Evolutionary conservation across 2,797 vertebrate species (phyloP).

Genomic region (Mormyrus proboscirostris): DNA sequence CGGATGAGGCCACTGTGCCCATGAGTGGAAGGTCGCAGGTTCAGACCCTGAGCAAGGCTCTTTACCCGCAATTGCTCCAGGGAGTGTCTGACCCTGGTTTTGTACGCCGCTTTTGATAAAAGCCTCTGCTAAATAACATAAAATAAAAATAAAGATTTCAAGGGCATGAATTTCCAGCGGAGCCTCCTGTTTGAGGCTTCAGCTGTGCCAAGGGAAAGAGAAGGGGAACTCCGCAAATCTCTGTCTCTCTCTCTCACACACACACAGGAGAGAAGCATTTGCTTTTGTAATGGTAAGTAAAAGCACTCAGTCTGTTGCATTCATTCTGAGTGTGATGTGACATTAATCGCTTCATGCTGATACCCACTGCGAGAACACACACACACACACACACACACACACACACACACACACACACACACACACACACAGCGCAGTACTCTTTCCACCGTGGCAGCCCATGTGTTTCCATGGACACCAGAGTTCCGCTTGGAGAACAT

Average conservation of each 20-base stretch:
- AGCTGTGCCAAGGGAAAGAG: neutral
- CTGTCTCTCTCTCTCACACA: neutral
- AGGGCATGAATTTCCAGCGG: neutral
- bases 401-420: neutral
- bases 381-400: neutral
- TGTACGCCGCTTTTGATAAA: neutral
- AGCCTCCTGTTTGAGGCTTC: neutral
- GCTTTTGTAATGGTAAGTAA: neutral
- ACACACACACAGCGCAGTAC: neutral
- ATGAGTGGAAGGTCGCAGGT: neutral
- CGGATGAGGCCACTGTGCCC: neutral
- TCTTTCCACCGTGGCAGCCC: neutral
- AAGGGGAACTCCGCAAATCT: neutral
- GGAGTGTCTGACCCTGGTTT: neutral
- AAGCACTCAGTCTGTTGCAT: neutral
- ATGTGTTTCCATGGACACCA: slow-evolving; percentile 6
- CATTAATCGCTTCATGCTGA: neutral
- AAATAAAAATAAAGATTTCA: neutral
- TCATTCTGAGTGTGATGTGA: neutral
- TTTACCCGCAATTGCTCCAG: neutral
- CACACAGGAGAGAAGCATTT: neutral
- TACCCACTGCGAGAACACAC: neutral
- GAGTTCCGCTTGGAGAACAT: neutral
- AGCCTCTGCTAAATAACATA: neutral
- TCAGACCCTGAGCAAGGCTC: neutral